Evolutionary conservation across 2,888 invertebrate genomes (phyloP), one percentile per base, ranked within the genome.

Genomic region (Oligia strigilis): DNA sequence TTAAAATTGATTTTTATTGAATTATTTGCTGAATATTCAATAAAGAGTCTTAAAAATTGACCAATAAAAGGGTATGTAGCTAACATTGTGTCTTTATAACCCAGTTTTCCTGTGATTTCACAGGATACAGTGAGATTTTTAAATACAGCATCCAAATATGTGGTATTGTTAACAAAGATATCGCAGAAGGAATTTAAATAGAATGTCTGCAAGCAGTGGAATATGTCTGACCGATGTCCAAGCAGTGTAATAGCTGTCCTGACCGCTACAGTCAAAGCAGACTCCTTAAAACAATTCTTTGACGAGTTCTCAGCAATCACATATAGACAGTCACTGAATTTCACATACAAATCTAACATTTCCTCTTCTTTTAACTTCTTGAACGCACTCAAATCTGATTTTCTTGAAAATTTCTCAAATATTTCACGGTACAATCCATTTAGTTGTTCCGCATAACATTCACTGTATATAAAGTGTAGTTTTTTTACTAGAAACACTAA

Each of bases 251-350:
- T 89, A 23, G 89, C 91, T 0, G 86, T 84, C 3, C 92, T 83
- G 0, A 94, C 92, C 0, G 90, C 88, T 0, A 66, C 78, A 49
- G 89, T 92, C 0, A 97, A 75, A 0, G 88, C 58, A 0, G 92
- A 90, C 8, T 91, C 89, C 64, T 93, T 92, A 40, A 94, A 96
- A 74, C 88, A 52, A 8, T 78, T 83, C 74, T 93, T 95, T 0
- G 92, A 92, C 0, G 93, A 89, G 85, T 94, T 95, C 23, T 96
- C 96, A 1, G 92, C 92, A 0, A 96, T 85, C 0, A 94, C 92
- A 80, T 93, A 95, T 3, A 96, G 84, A 82, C 95, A 95, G 72
- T 97, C 96, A 79, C 90, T 94, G 1, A 96, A 91, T 85, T 95
- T 96, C 0, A 89, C 74, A 75, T 95, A 97, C 4, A 96, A 75